A percentile compares a stretch with the other conserved stretches of the same genome.
These are phyloP conservation scores for Carapus acus DNA, from an alignment of 2,797 vertebrate species.

Conservation along the genomic window DNA sequence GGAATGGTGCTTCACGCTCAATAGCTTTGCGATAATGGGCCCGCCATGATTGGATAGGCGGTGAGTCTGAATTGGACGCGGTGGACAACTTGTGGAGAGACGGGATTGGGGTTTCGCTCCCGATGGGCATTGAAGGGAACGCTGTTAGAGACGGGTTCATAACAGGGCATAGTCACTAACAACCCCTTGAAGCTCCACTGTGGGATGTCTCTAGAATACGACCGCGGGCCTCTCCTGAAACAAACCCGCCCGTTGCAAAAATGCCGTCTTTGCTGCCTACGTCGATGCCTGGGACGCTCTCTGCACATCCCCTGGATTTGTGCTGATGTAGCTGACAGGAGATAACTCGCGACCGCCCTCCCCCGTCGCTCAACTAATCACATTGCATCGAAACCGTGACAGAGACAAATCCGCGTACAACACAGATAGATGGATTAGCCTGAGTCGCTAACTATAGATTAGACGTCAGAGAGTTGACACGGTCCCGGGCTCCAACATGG, in stretches of 20 bases:
- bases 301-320: slow-evolving; percentile 9
- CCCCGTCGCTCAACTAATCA: slow-evolving; percentile 45
- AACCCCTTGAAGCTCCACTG: too few relatives aligned
- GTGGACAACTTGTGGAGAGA: too few relatives aligned
- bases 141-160: too few relatives aligned
- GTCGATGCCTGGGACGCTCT: slow-evolving; percentile 41
- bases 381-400: slow-evolving; percentile 45
- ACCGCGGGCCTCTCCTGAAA: slow-evolving; percentile 15
- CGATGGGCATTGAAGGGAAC: too few relatives aligned
- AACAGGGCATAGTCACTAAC: too few relatives aligned
- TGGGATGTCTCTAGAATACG: too few relatives aligned
- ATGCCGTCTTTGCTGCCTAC: slow-evolving; percentile 25
- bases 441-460: slow-evolving; percentile 49
- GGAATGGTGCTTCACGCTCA: too few relatives aligned
- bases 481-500: neutral
- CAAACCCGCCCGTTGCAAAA: slow-evolving; percentile 23
- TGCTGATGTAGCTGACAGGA: slow-evolving; percentile 27
- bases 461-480: slow-evolving; percentile 31
- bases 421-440: slow-evolving; percentile 46
- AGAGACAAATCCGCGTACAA: slow-evolving; percentile 48
- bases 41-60: too few relatives aligned
- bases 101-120: too few relatives aligned
- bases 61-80: too few relatives aligned
- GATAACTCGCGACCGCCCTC: slow-evolving; percentile 14
- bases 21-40: too few relatives aligned